Base-by-base conservation (phyloP, 2,113 vertebrate species). In the Pyxicephalus adspersus region DNA sequence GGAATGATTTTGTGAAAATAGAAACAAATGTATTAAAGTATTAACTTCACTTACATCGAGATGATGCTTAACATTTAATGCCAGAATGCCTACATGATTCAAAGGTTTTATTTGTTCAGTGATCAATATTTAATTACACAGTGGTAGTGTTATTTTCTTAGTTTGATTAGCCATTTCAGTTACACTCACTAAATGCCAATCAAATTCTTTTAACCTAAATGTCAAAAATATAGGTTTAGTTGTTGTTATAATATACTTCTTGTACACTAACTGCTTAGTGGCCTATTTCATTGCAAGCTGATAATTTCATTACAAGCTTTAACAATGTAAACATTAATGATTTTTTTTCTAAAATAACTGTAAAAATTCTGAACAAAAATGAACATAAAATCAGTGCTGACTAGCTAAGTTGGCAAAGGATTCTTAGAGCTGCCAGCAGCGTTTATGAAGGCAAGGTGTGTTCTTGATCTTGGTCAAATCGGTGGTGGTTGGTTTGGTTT, bases 61-160 rank as follows among this genome's bases (percentile, higher is more conserved):
- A 45, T 8, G 9, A 45, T 45, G 38, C 8, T 45, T 13, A 45
- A 45, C 8, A 45, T 45, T 45, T 45, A 45, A 8, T 45, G 8
- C 38, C 38, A 45, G 38, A 45, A 45, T 9, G 38, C 38, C 38
- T 13, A 45, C 11, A 45, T 13, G 15, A 45, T 17, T 11, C 25
- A 26, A 16, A 65, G 31, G 28, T 19, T 29, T 19, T 28, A 26
- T 65, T 65, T 65, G 26, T 16, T 29, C 64, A 18, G 16, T 31
- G 28, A 65, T 65, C 64, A 65, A 65, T 65, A 65, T 65, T 65
- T 65, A 65, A 65, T 65, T 34, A 65, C 28, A 65, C 64, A 29
- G 64, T 18, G 28, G 64, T 65, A 17, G 19, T 65, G 17, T 65
- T 18, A 34, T 65, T 64, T 64, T 23, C 63, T 15, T 64, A 17